phyloP scores from a whole-genome alignment of 2,797 vertebrate genomes.

The Poecilia wingei region DNA sequence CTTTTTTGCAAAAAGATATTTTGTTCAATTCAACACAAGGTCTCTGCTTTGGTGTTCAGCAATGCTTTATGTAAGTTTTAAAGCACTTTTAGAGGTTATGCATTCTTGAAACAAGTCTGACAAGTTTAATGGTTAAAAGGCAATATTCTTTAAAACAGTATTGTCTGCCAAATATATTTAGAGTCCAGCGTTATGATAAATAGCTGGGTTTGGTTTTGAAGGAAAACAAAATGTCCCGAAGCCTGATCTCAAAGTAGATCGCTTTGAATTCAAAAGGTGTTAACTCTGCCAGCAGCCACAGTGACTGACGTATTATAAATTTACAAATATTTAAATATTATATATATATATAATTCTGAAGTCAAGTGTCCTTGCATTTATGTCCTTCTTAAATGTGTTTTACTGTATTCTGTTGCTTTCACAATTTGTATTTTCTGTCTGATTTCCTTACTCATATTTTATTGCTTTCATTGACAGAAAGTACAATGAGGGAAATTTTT shows the following conservation, averaged over 20 bases:
- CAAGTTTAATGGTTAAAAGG: conserved; percentile 24
- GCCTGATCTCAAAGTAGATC: background rate
- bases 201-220: background rate
- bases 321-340: no score
- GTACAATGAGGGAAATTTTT: background rate
- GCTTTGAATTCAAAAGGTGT: background rate
- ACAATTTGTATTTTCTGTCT: background rate
- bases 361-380: no score
- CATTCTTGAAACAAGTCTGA: conserved; percentile 10
- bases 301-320: background rate
- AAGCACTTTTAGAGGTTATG: background rate
- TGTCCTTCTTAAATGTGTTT: no score
- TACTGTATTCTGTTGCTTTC: background rate
- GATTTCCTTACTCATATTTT: background rate
- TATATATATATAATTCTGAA: no score
- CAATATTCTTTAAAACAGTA: conserved; percentile 24
- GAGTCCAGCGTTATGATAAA: conserved; percentile 1
- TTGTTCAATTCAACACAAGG: conserved; percentile 2
- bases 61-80: conserved; percentile 4
- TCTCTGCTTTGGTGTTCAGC: background rate
- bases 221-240: conserved; percentile 5
- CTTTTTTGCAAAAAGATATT: background rate
- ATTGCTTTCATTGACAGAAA: background rate
- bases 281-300: background rate
- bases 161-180: conserved; percentile 23